These are phyloP conservation scores for Oryzias sinensis DNA, from an alignment of 2,797 vertebrate species.

Conservation along the genomic window DNA sequence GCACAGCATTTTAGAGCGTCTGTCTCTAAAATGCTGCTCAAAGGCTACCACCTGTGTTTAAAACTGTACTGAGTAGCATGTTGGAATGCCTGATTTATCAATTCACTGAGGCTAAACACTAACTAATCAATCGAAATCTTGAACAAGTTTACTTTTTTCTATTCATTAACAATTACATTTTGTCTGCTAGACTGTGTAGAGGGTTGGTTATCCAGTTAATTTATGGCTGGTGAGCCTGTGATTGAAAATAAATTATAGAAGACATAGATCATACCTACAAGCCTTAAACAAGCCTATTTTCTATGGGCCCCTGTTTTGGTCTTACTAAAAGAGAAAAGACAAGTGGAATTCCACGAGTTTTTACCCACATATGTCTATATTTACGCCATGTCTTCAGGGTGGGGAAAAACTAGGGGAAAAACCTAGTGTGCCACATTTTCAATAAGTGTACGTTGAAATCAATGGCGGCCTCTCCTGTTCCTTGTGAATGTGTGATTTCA, in stretches of 20 bases:
- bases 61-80: no score
- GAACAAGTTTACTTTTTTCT: neutral
- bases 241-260: conserved; percentile 36
- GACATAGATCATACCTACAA: conserved; percentile 20
- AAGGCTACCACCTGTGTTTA: no score
- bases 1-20: no score
- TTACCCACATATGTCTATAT: conserved; percentile 20
- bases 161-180: conserved; percentile 31
- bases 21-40: no score
- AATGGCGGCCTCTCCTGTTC: conserved; percentile 25
- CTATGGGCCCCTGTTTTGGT: conserved; percentile 10
- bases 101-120: no score
- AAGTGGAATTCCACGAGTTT: conserved; percentile 14
- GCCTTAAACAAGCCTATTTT: conserved; percentile 24
- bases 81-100: no score
- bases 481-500: conserved; percentile 37
- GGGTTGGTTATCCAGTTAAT: conserved; percentile 20
- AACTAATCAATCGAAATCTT: no score
- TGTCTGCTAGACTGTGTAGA: conserved; percentile 28
- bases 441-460: conserved; percentile 51
- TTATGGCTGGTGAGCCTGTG: conserved; percentile 24
- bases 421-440: conserved; percentile 22
- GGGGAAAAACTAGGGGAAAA: conserved; percentile 12
- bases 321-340: conserved; percentile 6
- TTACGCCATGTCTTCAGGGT: conserved; percentile 14